These are phyloP conservation scores for Heterodera schachtii DNA, from an alignment of 1,140 invertebrate genomes.

Conservation along the genomic window DNA sequence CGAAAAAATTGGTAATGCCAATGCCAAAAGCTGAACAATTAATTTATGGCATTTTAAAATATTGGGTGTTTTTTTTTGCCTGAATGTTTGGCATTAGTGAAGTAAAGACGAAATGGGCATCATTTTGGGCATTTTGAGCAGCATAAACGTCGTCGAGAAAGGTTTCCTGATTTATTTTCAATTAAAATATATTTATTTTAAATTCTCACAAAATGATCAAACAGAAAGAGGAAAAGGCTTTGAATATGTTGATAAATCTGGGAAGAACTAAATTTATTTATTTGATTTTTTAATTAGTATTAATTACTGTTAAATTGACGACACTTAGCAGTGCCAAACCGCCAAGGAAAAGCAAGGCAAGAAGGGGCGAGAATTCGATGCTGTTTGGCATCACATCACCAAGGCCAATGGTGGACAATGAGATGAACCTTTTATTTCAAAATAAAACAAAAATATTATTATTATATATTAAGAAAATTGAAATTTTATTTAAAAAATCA, in stretches of 20 bases:
- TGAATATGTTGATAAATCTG: conserved; percentile 28
- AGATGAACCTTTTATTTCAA: conserved; percentile 23
- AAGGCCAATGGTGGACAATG: conserved; percentile 39
- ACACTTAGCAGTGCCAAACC: conserved; percentile 43
- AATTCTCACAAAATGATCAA: conserved; percentile 21
- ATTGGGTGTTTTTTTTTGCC: conserved; percentile 6
- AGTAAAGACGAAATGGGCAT: conserved; percentile 40
- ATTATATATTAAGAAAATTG: background rate
- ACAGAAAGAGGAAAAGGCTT: conserved; percentile 24
- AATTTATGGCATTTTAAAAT: conserved; percentile 3
- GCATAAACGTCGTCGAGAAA: conserved; percentile 40
- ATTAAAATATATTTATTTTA: background rate
- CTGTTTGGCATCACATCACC: conserved; percentile 53
- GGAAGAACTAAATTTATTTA: background rate
- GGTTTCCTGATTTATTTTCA: conserved; percentile 28
- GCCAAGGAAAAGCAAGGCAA: conserved; percentile 44
- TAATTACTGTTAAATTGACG: conserved; percentile 46
- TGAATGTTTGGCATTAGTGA: conserved; percentile 39
- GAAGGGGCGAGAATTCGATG: conserved; percentile 46
- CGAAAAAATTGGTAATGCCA: conserved; percentile 41
- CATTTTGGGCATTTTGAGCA: conserved; percentile 30
- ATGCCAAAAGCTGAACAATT: conserved; percentile 36
- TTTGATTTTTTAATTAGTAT: background rate
- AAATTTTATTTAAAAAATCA: too few species aligned
- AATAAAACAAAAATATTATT: conserved; percentile 44